phyloP scores from a whole-genome alignment of 2,113 vertebrate species.

The Rhinopithecus roxellana region DNA sequence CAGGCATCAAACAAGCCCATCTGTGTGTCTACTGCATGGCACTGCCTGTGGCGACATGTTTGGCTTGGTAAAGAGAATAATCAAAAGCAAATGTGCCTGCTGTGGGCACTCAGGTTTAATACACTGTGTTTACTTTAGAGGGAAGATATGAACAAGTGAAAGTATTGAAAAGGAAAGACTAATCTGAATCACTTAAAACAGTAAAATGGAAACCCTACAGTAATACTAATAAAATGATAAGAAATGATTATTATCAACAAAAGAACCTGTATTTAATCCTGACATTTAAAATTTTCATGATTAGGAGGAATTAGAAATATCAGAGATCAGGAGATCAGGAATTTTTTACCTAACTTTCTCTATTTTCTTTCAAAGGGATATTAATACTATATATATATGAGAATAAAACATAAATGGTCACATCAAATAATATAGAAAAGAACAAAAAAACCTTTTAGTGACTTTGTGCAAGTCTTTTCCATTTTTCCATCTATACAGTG shows the following conservation, averaged over 20 bases:
- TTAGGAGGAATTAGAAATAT: neutral
- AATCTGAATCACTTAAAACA: neutral
- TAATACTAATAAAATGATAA: neutral
- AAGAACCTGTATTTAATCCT: neutral
- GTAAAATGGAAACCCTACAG: neutral
- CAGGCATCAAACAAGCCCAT: neutral
- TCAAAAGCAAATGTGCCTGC: neutral
- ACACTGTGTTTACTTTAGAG: neutral
- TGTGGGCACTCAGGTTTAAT: neutral
- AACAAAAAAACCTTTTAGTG: neutral
- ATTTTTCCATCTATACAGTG: neutral
- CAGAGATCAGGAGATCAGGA: neutral
- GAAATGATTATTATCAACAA: neutral
- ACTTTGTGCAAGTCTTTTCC: neutral
- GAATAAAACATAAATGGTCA: neutral
- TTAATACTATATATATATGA: neutral
- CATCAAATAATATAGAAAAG: neutral
- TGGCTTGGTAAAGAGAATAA: neutral
- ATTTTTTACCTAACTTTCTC: neutral
- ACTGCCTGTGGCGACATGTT: fast-evolving
- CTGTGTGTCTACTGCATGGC: fast-evolving
- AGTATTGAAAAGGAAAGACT: neutral
- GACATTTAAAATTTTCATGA: neutral
- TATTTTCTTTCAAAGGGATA: constrained; percentile 27
- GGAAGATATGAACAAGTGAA: neutral